Base-by-base conservation (phyloP, 2,113 vertebrate species). In the Salminus brasiliensis region DNA sequence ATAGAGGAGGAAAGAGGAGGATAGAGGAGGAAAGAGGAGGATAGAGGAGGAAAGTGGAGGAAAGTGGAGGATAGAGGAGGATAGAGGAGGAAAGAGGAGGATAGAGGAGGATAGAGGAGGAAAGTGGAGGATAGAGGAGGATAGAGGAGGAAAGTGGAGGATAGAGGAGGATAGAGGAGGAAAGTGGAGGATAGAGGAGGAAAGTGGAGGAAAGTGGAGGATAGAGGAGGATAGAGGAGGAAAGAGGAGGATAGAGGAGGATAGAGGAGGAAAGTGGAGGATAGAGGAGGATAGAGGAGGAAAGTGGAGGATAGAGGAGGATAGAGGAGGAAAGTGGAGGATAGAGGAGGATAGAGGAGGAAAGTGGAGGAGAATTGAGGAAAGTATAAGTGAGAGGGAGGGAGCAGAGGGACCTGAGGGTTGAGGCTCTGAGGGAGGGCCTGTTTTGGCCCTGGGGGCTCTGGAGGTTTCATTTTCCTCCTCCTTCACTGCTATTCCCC, bases 401-500 rank as follows among this genome's bases (percentile, higher is more conserved):
- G 52, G 47, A 29, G 43, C 7, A 25, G 71, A 15, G 23, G 55
- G 13, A 60, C 49, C 53, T n/a, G 23, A 60, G 53, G 43, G 21
- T 63, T 29, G 36, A 7, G 23, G 30, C 43, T 32, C 79, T 27
- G 21, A 49, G 29, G 88, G 89, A 89, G 87, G 85, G 88, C 85
- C 84, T 84, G 86, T 78, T 83, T 90, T 87, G 88, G 88, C 91
- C 89, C 91, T 88, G 83, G 89, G 88, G 90, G 88, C 88, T 90
- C 85, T 15, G 85, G 85, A 89, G 85, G 86, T 91, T 92, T 92
- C 87, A 91, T 91, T 91, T 90, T 83, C 86, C 88, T 87, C 83
- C 80, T 89, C 36, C 55, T 81, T 60, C 84, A 53, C 77, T 84
- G 62, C 70, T 85, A 89, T 88, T 92, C 91, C 91, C 92, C 81